A percentile compares a stretch with the other conserved stretches of the same genome.
Evolutionary conservation across 2,797 vertebrate species (phyloP).

Genomic region (Aldrovandia affinis): DNA sequence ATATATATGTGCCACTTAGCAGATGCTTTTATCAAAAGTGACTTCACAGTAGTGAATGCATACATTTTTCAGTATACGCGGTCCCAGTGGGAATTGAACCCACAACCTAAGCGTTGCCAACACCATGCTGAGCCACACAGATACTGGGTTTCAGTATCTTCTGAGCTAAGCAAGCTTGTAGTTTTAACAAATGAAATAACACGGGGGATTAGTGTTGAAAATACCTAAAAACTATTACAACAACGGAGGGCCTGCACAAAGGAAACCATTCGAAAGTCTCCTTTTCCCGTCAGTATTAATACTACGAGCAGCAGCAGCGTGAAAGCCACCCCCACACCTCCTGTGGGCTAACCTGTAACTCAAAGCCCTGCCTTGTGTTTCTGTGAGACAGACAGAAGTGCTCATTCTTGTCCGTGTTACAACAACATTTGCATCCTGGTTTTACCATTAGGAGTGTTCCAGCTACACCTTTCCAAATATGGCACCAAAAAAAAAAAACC

Average conservation of each 20-base stretch:
- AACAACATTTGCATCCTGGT: background rate
- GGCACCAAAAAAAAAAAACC: background rate
- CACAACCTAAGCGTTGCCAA: no score
- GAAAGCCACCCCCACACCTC: background rate
- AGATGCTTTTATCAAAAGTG: no score
- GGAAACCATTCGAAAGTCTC: background rate
- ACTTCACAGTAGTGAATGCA: no score
- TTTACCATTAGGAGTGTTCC: background rate
- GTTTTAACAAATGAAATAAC: no score
- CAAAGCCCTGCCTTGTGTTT: background rate
- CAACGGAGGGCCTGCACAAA: background rate
- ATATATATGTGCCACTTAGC: no score
- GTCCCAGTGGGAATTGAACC: no score
- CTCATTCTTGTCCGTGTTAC: no score
- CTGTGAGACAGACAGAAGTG: background rate
- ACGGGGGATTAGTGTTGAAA: background rate
- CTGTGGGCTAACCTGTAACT: background rate
- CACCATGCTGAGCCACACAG: no score
- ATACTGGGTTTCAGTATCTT: no score
- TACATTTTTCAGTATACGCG: no score
- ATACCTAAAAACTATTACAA: background rate
- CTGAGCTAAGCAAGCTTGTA: background rate
- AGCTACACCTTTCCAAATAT: constrained; percentile 7
- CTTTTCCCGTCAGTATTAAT: background rate
- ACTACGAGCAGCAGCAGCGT: background rate